Conservation (phyloP, 2,888 invertebrate genomes). For the Leptopilina syphax region DNA sequence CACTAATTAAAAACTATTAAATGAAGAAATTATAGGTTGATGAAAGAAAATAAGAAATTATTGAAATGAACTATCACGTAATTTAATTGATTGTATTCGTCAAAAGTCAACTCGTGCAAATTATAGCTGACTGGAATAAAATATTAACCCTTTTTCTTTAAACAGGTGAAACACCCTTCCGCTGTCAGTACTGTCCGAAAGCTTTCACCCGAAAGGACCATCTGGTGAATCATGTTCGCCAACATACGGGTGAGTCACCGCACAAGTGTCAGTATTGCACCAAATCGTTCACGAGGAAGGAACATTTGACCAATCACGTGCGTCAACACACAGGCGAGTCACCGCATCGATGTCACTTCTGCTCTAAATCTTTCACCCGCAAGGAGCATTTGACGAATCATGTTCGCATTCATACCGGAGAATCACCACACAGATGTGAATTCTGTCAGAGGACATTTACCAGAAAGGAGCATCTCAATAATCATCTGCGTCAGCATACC, state of each 20-base stretch:
- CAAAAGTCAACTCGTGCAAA: conserved; percentile 67
- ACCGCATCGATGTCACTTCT: conserved; percentile 90
- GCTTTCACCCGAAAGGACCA: conserved; percentile 92
- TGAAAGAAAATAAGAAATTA: no score
- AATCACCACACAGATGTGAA: conserved; percentile 85
- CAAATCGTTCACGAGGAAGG: conserved; percentile 88
- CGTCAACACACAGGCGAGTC: conserved; percentile 93
- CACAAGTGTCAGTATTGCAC: conserved; percentile 88
- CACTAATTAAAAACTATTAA: no score
- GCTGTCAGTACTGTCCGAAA: conserved; percentile 91
- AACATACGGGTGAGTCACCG: conserved; percentile 88
- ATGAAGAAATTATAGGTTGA: no score
- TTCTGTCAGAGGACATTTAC: conserved; percentile 85
- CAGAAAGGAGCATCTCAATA: conserved; percentile 85
- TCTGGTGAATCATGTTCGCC: conserved; percentile 85
- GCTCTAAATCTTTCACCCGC: conserved; percentile 90
- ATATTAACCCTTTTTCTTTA: conserved; percentile 16
- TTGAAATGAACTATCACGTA: no score
- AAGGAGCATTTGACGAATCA: conserved; percentile 93
- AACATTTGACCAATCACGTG: conserved; percentile 91
- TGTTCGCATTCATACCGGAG: conserved; percentile 81
- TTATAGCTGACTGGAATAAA: background rate
- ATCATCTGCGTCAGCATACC: conserved; percentile 85
- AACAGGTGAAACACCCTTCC: conserved; percentile 84
- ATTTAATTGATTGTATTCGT: conserved; percentile 57